These are phyloP conservation scores for Steinernema khuongi DNA, from an alignment of 1,140 invertebrate species.

Conservation along the genomic window DNA sequence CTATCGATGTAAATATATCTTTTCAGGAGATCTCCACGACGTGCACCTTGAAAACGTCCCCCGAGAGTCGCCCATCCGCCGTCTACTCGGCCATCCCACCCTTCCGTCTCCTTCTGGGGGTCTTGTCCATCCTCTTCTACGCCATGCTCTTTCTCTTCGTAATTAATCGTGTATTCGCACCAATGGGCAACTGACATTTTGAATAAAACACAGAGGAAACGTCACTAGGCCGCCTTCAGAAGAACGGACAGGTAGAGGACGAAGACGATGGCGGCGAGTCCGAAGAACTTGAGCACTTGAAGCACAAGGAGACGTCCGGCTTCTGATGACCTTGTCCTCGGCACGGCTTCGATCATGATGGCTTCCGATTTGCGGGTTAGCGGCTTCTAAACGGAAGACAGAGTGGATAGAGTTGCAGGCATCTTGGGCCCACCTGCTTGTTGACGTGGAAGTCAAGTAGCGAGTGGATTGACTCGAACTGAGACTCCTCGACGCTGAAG, in stretches of 20 bases:
- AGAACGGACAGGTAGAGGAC: neutral
- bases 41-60: no score
- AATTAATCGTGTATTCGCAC: neutral
- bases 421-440: neutral
- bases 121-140: no score
- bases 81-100: no score
- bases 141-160: no score
- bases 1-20: no score
- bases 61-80: no score
- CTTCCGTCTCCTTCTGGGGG: no score
- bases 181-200: neutral
- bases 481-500: neutral
- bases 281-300: neutral
- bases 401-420: neutral
- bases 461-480: neutral
- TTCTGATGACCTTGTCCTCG: neutral
- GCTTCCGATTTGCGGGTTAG: neutral
- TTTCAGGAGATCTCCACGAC: no score
- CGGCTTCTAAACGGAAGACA: neutral
- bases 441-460: neutral
- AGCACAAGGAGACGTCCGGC: neutral
- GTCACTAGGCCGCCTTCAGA: neutral
- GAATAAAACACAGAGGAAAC: no score
- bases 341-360: neutral
- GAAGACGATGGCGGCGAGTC: neutral